Evolutionary conservation across 1,140 invertebrate species (phyloP), one percentile per base, ranked within the genome.

Genomic region (Drosophila takahashii): DNA sequence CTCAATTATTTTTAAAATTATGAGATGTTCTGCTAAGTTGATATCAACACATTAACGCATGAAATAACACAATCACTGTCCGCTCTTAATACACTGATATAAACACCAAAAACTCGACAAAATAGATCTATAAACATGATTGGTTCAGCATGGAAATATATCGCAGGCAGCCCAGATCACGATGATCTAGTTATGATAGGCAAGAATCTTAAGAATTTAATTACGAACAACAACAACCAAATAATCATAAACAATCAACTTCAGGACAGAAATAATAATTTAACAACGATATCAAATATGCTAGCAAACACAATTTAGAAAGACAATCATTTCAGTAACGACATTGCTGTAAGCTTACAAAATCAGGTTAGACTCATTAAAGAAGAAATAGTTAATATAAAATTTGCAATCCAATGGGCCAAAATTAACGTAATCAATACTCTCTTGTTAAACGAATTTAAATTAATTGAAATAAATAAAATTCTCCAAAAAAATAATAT

Each of bases 391-490:
- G 13, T 5, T n/a, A 37, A 37, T n/a, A 4, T 37, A 6, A 37
- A 37, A n/a, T 37, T n/a, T 13, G 6, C 27, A 29, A 29, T 29
- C 7, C 6, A 29, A 29, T 58, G 54, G 54, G 47, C 29, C 7
- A 58, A 52, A 41, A 29, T 36, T 27, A 52, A 47, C 22, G 50
- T 65, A 15, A 65, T 54, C 27, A 65, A 65, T 44, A 39, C 51
- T 10, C 52, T 67, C 0, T 15, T 59, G 11, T 34, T 59, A 13
- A 52, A 53, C 36, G 15, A 59, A 59, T 18, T n/a, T n/a, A n/a
- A n/a, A n/a, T n/a, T n/a, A n/a, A n/a, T n/a, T n/a, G n/a, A n/a
- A n/a, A n/a, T n/a, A n/a, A n/a, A n/a, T n/a, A n/a, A n/a, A n/a
- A n/a, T n/a, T n/a, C n/a, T n/a, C n/a, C n/a, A n/a, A n/a, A n/a